Base-by-base conservation (phyloP, 2,797 vertebrate genomes). In the Karalla daura region DNA sequence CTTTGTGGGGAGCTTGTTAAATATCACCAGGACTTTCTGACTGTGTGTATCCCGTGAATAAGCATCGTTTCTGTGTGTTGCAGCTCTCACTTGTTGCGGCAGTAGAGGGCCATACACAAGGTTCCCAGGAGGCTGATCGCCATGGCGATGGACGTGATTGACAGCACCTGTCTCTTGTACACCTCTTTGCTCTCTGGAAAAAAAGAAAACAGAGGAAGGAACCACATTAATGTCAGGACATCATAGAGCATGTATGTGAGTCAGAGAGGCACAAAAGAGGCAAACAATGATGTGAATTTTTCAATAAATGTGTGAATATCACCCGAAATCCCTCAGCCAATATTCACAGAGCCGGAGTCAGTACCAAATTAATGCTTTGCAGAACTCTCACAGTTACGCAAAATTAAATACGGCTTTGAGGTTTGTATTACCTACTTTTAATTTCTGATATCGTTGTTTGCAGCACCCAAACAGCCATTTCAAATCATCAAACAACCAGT, bases 21-120 rank as follows among this genome's bases (percentile, higher is more conserved):
- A n/a, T n/a, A n/a, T n/a, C n/a, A n/a, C n/a, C n/a, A n/a, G n/a
- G n/a, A 35, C 33, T 13, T 9, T 24, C 35, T n/a, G 23, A 7
- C 4, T 12, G 7, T 52, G 5, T 37, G 7, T 7, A 18, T 18
- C 5, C 1, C 20, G 13, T 30, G 4, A 20, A 5, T 8, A 5
- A 1, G 20, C 13, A 1, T 46, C 5, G 44, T 7, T 3, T 56
- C 0, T 39, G 60, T 17, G 55, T 49, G 37, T 74, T 41, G 2
- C 1, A 63, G 6, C 5, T 78, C 93, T 88, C 92, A 98, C 97
- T 98, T 99, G 93, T 95, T 95, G 92, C 93, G 95, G 94, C 96
- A 98, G 95, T 98, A 99, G 86, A 99, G 96, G 2, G 94, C 96
- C 86, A 98, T 94, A 81, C 96, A 98, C 69, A 98, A 94, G 46